Evolutionary conservation across 2,113 vertebrate genomes (phyloP).

Genomic region (Bagarius yarrelli): DNA sequence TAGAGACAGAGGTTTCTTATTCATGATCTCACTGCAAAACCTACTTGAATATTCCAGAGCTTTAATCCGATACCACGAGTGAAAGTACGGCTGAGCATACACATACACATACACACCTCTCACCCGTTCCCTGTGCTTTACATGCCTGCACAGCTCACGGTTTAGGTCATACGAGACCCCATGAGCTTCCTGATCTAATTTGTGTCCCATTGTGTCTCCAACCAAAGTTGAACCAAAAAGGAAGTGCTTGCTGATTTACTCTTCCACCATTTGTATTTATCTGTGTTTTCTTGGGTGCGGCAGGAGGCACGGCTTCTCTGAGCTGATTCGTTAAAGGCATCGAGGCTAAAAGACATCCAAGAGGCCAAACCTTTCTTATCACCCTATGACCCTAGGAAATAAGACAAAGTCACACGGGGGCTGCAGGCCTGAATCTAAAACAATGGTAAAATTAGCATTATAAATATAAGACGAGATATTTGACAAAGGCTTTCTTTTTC

Average conservation of each 20-base stretch:
- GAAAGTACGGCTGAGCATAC: conserved; percentile 54
- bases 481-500: background rate
- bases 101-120: background rate
- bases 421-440: background rate
- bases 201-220: conserved; percentile 45
- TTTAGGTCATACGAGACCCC: background rate
- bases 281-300: background rate
- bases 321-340: background rate
- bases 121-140: conserved; percentile 22
- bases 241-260: conserved; percentile 23
- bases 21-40: conserved; percentile 60
- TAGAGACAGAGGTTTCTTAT: conserved; percentile 41
- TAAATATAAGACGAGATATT: conserved; percentile 2
- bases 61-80: conserved; percentile 71
- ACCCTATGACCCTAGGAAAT: background rate
- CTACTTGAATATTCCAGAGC: conserved; percentile 74
- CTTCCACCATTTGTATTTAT: conserved; percentile 19
- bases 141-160: conserved; percentile 58
- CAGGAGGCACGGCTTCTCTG: conserved; percentile 21
- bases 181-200: conserved; percentile 44
- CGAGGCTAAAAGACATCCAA: background rate
- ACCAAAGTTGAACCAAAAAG: conserved; percentile 74
- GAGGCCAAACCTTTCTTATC: background rate
- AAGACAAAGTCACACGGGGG: background rate
- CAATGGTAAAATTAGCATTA: background rate